Conservation (phyloP, 2,888 invertebrate genomes). For the Furcula furcula region DNA sequence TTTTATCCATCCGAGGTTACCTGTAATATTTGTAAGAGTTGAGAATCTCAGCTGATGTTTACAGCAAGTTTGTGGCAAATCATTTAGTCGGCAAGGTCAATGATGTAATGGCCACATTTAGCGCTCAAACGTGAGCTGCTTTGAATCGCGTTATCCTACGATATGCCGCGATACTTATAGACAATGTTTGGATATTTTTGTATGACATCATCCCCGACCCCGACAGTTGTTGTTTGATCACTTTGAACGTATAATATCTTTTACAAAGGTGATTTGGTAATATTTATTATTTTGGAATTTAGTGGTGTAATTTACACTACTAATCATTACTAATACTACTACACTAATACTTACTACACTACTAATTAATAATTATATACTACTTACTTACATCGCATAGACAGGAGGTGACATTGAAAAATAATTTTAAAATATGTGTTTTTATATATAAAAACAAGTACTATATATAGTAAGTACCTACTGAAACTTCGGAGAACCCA, state of each 20-base stretch:
- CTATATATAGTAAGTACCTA: no score
- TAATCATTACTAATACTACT: no score
- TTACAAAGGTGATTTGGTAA: no score
- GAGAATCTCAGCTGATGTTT: slow-evolving; percentile 62
- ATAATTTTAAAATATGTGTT: no score
- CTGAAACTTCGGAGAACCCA: no score
- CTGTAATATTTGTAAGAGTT: slow-evolving; percentile 22
- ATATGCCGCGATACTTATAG: slow-evolving; percentile 11
- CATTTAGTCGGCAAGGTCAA: slow-evolving; percentile 63
- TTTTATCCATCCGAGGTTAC: not conserved
- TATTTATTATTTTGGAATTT: no score
- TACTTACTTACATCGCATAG: no score
- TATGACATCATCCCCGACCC: slow-evolving; percentile 60
- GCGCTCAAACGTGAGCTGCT: slow-evolving; percentile 57
- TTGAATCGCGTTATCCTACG: slow-evolving; percentile 34
- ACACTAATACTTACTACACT: no score
- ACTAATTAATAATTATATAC: no score
- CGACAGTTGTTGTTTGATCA: slow-evolving; percentile 1
- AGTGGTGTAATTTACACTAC: no score
- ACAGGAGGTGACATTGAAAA: no score
- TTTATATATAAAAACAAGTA: no score
- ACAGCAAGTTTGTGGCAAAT: slow-evolving; percentile 52
- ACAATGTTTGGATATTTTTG: slow-evolving; percentile 52
- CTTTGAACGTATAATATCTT: not conserved
- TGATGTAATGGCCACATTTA: slow-evolving; percentile 79